Base-by-base conservation (phyloP, 2,113 vertebrate genomes). In the Zosterops japonicus region DNA sequence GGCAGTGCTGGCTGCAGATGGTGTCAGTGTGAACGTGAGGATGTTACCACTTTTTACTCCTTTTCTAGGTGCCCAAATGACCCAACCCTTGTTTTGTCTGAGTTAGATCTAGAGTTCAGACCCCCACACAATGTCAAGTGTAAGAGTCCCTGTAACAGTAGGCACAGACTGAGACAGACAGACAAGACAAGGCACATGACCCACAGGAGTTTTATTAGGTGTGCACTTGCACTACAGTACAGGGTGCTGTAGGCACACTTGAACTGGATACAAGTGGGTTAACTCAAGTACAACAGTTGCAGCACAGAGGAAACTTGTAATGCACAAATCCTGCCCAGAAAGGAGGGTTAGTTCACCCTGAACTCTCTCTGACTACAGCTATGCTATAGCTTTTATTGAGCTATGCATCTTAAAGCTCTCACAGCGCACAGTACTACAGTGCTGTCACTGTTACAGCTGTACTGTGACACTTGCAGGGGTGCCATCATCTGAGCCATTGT, bases 191-290 rank as follows among this genome's bases (percentile, higher is more conserved):
- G 55, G 71, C 67, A 61, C 23, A 0, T 77, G 71, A 83, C 42
- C 83, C 82, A 83, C 25, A 33, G 75, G 85, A 87, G 59, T 61
- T 96, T 95, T 94, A 96, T 96, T 95, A 33, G 63, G n/a, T 80
- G 85, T 93, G 96, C 25, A 0, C 88, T 94, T 70, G 96, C 95
- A 77, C 95, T 94, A 83, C 88, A 93, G 96, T 93, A 79, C 90
- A 46, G 78, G 82, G 81, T 95, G 91, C 89, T 76, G 53, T 69
- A 90, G 90, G 94, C 96, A 95, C 92, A 72, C 85, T 49, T 56
- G 70, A 87, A 79, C 82, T 12, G 25, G 56, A 19, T 90, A 86
- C 92, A 83, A 36, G 83, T 83, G 83, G 63, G n/a, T 90, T 69
- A 92, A 77, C 71, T 92, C 71, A 70, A 88, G 88, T 86, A 97